phyloP scores from a whole-genome alignment of 2,113 vertebrate genomes.

The Phyllopteryx taeniolatus region DNA sequence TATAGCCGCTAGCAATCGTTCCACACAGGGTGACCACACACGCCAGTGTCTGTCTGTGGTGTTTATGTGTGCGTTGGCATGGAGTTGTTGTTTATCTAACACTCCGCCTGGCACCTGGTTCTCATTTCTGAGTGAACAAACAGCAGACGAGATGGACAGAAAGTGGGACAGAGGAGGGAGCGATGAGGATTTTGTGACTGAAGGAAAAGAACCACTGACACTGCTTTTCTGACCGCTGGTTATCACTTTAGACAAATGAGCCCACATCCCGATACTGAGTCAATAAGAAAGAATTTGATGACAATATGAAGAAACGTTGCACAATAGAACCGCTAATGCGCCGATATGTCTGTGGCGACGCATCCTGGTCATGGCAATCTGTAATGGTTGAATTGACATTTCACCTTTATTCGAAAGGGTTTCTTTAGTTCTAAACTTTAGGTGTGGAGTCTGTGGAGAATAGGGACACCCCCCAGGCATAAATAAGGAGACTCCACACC shows the following conservation, averaged over 20 bases:
- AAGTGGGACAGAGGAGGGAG: constrained; percentile 7
- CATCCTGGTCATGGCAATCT: no score
- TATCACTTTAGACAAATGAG: background rate
- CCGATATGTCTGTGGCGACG: background rate
- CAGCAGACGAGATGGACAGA: constrained; percentile 45
- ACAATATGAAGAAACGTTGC: background rate
- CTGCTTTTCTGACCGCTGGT: background rate
- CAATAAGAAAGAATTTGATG: constrained; percentile 34
- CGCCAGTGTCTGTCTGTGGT: constrained; percentile 23
- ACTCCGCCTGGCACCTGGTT: constrained; percentile 57
- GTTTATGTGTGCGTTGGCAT: constrained; percentile 49
- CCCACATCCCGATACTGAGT: constrained; percentile 17
- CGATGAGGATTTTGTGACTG: background rate
- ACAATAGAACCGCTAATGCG: background rate
- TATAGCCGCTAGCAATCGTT: constrained; percentile 37
- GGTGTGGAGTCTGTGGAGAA: background rate
- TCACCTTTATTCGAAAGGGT: background rate
- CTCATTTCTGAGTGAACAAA: constrained; percentile 57
- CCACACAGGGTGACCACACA: constrained; percentile 40
- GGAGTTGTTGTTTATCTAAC: constrained; percentile 64
- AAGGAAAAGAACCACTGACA: constrained; percentile 7
- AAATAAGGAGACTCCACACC: no score
- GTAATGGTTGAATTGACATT: background rate
- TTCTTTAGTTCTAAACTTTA: background rate
- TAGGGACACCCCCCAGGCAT: no score